Percentiles rank a stretch among this genome's conserved stretches.
These are phyloP conservation scores for Hirtodrosophila trivittata DNA, from an alignment of 2,888 invertebrate genomes.

Conservation along the genomic window DNA sequence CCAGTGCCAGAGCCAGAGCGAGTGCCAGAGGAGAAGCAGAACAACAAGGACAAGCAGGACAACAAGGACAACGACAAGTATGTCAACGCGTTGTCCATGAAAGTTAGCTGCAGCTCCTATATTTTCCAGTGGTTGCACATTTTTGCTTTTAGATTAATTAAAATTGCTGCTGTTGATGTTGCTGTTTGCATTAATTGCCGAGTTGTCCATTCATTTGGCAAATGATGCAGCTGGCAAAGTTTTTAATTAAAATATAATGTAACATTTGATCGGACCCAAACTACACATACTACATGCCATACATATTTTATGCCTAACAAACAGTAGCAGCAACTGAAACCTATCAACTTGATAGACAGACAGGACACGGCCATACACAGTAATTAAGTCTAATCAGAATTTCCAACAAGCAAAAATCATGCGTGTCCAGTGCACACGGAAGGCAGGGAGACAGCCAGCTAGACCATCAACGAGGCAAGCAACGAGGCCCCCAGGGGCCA, in stretches of 20 bases:
- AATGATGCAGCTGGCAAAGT: slow-evolving; percentile 73
- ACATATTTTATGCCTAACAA: slow-evolving; percentile 34
- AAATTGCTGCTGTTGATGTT: slow-evolving; percentile 47
- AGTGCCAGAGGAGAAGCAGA: neutral
- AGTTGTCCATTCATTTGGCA: slow-evolving; percentile 72
- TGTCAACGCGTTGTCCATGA: slow-evolving; percentile 62
- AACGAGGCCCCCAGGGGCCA: slow-evolving; percentile 21
- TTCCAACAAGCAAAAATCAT: slow-evolving; percentile 78
- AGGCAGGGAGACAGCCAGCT: slow-evolving; percentile 9
- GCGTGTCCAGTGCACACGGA: slow-evolving; percentile 59
- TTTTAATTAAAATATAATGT: slow-evolving; percentile 76
- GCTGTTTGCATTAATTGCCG: slow-evolving; percentile 64
- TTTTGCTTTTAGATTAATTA: slow-evolving; percentile 76
- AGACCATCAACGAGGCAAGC: neutral
- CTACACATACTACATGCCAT: slow-evolving; percentile 14
- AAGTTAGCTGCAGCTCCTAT: slow-evolving; percentile 46
- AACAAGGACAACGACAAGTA: slow-evolving; percentile 42
- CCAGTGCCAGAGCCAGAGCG: neutral
- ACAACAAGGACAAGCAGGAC: slow-evolving; percentile 30
- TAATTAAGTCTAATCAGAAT: slow-evolving; percentile 80
- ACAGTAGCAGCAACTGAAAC: slow-evolving; percentile 52
- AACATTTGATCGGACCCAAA: slow-evolving; percentile 62
- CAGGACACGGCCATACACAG: slow-evolving; percentile 59
- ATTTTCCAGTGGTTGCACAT: slow-evolving; percentile 47
- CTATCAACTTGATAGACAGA: slow-evolving; percentile 67